Evolutionary conservation across 2,113 vertebrate species (phyloP).

Genomic region (Semicossyphus pulcher): DNA sequence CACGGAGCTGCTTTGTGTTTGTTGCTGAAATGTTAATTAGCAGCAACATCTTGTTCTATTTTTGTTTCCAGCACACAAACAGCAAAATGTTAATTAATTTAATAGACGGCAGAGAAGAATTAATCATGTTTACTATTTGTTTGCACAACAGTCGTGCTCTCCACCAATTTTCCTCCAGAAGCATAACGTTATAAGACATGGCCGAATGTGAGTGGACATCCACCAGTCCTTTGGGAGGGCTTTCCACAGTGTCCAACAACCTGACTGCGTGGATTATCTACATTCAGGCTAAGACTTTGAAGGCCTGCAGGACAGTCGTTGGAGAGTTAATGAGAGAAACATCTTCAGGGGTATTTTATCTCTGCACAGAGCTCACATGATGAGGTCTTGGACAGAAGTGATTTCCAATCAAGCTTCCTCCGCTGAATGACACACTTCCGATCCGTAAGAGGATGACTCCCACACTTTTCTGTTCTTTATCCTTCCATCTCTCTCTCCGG

Average conservation of each 20-base stretch:
- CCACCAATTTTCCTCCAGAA: background rate
- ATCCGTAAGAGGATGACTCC: slow-evolving; percentile 37
- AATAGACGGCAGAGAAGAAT: background rate
- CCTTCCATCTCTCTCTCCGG: slow-evolving; percentile 6
- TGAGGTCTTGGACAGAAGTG: slow-evolving; percentile 13
- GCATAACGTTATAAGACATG: background rate
- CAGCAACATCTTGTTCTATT: slow-evolving; percentile 35
- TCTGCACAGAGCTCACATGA: slow-evolving; percentile 7
- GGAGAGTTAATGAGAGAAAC: background rate
- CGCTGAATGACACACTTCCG: slow-evolving; percentile 12
- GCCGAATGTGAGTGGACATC: background rate
- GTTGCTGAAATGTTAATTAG: slow-evolving; percentile 35
- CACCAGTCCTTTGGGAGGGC: background rate
- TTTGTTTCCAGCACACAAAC: slow-evolving; percentile 30
- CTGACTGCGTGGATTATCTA: background rate
- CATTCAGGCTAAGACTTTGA: too few relatives aligned
- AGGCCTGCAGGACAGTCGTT: background rate
- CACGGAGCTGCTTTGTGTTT: slow-evolving; percentile 17
- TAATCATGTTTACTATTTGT: background rate
- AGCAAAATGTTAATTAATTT: slow-evolving; percentile 26
- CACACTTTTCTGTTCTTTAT: slow-evolving; percentile 14
- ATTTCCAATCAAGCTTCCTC: slow-evolving; percentile 44
- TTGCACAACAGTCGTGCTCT: background rate
- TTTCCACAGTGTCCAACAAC: background rate
- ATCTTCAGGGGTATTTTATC: background rate